Evolutionary conservation across 2,797 vertebrate genomes (phyloP), one percentile per base, ranked within the genome.

Genomic region (Ispidina lecontei): DNA sequence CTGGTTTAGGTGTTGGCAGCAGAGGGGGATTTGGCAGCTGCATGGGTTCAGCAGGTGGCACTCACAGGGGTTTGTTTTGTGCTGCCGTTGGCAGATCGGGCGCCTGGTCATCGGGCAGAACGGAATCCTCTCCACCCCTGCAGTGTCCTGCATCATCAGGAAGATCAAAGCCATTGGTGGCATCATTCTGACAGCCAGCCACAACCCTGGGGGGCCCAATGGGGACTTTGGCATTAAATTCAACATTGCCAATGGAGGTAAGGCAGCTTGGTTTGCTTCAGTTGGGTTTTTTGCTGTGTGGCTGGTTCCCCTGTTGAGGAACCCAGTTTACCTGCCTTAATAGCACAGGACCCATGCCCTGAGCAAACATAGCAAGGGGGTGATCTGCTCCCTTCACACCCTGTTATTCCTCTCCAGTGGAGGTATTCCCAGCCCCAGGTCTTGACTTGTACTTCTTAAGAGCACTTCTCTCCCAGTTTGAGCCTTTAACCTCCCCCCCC

Each of bases 161-260:
- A 99, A 99, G 96, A 98, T 98, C 86, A 98, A 99, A 96, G 99
- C 99, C 31, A 98, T 99, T 2, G 99, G 99, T 5, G 99, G 99
- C 52, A 99, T 99, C 94, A 99, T 99, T 94, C 97, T 99, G 79
- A 99, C 99, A 2, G 99, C 99, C 95, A 99, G 99, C 93, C 99
- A 99, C 97, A 99, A 99, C 96, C 99, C 99, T 0, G 99, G 99
- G 6, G 99, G 99, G 21, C 99, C 99, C 92, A 98, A 84, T 77
- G 99, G 99, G 81, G 99, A 99, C 94, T 99, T 99, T 91, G 99
- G 99, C 91, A 99, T 99, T 94, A 99, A 99, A 78, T 99, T 98
- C 96, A 99, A 99, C 94, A 99, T 98, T 88, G 97, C 99, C 93
- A 99, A 98, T 44, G 99, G 99, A 98, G 99, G 99, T 99, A 87